Base-by-base conservation (phyloP, 2,888 invertebrate species). In the Sesia bembeciformis region DNA sequence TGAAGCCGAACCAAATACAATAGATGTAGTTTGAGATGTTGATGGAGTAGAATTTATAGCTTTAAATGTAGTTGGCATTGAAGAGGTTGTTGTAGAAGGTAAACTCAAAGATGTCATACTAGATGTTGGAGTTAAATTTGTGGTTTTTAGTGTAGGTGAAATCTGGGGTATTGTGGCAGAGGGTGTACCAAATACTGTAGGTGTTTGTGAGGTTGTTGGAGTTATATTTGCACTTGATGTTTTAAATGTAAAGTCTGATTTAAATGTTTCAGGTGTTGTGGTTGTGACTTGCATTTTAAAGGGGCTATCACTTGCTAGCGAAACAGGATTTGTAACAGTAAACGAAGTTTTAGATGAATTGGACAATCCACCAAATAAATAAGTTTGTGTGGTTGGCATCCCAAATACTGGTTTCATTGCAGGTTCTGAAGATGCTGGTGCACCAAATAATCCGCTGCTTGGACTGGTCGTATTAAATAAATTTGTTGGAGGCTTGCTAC, bases 211-310 rank as follows among this genome's bases (percentile, higher is more conserved):
- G 41, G n/a, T 53, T 50, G 53, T 39, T 49, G 7, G 38, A 42
- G 42, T 46, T 23, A 23, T 23, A 23, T 23, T 23, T 23, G 1
- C 23, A 23, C 23, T 23, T 23, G 23, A 23, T 23, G 23, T 23
- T 23, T 23, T 46, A 8, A 46, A 46, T 46, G 46, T 23, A 23
- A 23, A 23, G 2, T 23, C 23, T 23, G 23, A 2, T 23, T 23
- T 23, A 23, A 23, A 23, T 23, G 23, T 23, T 23, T 23, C 23
- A 8, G 23, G 23, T 46, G 46, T 78, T 40, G 72, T 63, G 50
- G 70, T 65, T 42, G 70, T 57, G 23, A 23, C 23, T 61, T 79
- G 78, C 40, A 70, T 67, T 69, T 84, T 85, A 54, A 79, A 83
- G 58, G 81, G 76, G 42, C 74, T 74, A 55, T 77, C 78, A 55